phyloP scores from a whole-genome alignment of 2,888 invertebrate species.

The Trimorus sp. region DNA sequence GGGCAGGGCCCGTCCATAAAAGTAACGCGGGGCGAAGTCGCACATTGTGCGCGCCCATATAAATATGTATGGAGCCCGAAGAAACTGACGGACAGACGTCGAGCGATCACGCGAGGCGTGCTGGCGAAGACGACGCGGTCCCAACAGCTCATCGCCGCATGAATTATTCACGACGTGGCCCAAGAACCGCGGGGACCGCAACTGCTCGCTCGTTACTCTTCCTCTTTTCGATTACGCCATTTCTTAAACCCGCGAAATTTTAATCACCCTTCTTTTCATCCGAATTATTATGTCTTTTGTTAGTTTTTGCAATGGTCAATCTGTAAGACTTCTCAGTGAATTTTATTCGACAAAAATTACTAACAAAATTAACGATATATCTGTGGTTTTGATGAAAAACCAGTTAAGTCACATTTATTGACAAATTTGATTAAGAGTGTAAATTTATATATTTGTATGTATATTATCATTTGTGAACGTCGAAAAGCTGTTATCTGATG shows the following conservation, averaged over 20 bases:
- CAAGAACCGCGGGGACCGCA: slow-evolving; percentile 36
- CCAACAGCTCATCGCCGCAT: slow-evolving; percentile 72
- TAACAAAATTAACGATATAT: too few species aligned
- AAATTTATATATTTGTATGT: too few species aligned
- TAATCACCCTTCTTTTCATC: too few species aligned
- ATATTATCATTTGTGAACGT: too few species aligned
- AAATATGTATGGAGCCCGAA: slow-evolving; percentile 68
- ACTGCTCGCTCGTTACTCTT: slow-evolving; percentile 13
- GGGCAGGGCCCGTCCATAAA: slow-evolving; percentile 39
- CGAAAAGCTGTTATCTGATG: too few species aligned
- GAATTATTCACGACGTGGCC: slow-evolving; percentile 77
- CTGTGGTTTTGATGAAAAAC: too few species aligned
- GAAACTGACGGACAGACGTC: slow-evolving; percentile 68
- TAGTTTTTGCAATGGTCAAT: not conserved
- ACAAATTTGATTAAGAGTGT: too few species aligned
- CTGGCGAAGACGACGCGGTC: slow-evolving; percentile 70
- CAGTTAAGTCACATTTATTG: too few species aligned
- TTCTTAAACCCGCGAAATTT: too few species aligned
- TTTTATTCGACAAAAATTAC: too few species aligned
- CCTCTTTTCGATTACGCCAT: too few species aligned
- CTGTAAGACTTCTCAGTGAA: too few species aligned
- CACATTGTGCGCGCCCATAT: slow-evolving; percentile 54
- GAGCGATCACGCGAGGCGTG: slow-evolving; percentile 75
- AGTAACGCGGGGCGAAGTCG: slow-evolving; percentile 33
- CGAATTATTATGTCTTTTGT: not conserved